Conservation (phyloP, 35 echinoderm and acorn worm species). For the Patiria miniata region DNA sequence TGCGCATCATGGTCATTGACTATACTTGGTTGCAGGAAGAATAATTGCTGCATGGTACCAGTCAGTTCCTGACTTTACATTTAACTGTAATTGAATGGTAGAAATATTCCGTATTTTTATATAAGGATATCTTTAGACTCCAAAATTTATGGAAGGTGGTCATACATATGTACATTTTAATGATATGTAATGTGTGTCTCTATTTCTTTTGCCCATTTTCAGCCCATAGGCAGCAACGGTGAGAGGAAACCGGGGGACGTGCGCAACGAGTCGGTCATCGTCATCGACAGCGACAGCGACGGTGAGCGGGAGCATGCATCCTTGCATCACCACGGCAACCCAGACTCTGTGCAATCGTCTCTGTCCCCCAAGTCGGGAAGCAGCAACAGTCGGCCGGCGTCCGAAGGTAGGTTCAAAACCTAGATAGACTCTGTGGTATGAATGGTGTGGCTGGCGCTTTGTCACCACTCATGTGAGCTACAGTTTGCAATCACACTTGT, state of each 20-base stretch:
- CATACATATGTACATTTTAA: too few relatives aligned
- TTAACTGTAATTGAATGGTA: too few relatives aligned
- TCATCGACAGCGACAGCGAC: slow-evolving; percentile 96
- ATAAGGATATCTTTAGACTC: too few relatives aligned
- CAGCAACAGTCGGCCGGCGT: slow-evolving; percentile 54
- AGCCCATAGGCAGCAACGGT: slow-evolving; percentile 44
- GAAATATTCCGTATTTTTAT: too few relatives aligned
- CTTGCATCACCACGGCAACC: slow-evolving; percentile 44
- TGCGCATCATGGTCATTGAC: too few relatives aligned
- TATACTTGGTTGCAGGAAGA: too few relatives aligned
- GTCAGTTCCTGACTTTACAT: too few relatives aligned
- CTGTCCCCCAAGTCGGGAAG: slow-evolving; percentile 36
- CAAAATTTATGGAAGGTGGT: too few relatives aligned
- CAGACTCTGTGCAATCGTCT: slow-evolving; percentile 34
- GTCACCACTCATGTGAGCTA: too few relatives aligned
- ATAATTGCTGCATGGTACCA: too few relatives aligned
- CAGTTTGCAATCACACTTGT: too few relatives aligned
- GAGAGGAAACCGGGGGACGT: slow-evolving; percentile 33
- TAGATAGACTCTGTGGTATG: neutral
- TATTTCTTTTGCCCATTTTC: slow-evolving; percentile 2
- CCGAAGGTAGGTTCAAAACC: slow-evolving; percentile 37
- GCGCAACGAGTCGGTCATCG: slow-evolving; percentile 80
- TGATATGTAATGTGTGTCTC: neutral
- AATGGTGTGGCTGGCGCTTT: too few relatives aligned
- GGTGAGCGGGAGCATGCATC: slow-evolving; percentile 66